Evolutionary conservation across 2,797 vertebrate genomes (phyloP).

Genomic region (Gadopsis bispinosus): DNA sequence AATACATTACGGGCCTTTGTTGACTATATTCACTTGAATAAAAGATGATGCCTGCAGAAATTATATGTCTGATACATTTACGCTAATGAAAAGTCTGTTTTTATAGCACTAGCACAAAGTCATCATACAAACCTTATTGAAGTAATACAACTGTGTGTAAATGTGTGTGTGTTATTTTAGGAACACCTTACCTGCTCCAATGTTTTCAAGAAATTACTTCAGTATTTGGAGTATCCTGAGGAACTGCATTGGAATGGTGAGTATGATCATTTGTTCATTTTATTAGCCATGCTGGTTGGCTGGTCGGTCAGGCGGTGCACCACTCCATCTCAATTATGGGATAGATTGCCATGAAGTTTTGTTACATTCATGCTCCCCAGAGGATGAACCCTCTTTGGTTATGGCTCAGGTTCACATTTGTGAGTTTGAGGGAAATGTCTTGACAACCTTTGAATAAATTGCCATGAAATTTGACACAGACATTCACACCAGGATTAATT

Average conservation of each 20-base stretch:
- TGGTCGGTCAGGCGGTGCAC: neutral
- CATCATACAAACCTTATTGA: neutral
- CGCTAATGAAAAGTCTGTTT: constrained; percentile 27
- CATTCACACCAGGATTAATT: too few relatives aligned
- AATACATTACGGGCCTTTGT: constrained; percentile 47
- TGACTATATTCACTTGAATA: constrained; percentile 51
- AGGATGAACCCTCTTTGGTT: neutral
- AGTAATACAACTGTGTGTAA: constrained; percentile 10
- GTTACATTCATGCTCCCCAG: neutral
- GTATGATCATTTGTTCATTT: constrained; percentile 61
- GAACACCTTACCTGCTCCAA: constrained; percentile 93
- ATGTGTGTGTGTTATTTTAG: constrained; percentile 75
- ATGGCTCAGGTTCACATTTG: too few relatives aligned
- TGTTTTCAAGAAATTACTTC: constrained; percentile 99
- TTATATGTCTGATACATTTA: constrained; percentile 45
- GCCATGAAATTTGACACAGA: too few relatives aligned
- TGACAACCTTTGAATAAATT: too few relatives aligned
- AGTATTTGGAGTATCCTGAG: constrained; percentile 99
- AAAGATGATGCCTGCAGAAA: constrained; percentile 31
- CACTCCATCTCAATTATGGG: neutral
- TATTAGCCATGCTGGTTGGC: neutral
- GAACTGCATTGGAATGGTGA: constrained; percentile 99
- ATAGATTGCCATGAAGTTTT: too few relatives aligned
- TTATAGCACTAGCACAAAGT: constrained; percentile 9
- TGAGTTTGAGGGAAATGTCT: too few relatives aligned